Base-by-base conservation (phyloP, 2,797 vertebrate species). In the Apogon hyalosoma region DNA sequence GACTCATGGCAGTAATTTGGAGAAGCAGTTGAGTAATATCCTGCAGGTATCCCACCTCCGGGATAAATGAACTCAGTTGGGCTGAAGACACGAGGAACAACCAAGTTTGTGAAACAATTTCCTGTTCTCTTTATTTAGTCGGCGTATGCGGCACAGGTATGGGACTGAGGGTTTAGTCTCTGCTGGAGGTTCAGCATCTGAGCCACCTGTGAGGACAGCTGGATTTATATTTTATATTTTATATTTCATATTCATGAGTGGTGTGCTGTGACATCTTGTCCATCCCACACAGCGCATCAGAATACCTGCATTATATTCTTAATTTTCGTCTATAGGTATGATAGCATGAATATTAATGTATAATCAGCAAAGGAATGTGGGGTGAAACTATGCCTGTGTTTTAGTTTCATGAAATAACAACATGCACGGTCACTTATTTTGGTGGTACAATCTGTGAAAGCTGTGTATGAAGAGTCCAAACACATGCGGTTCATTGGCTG, bases 261-360 rank as follows among this genome's bases (percentile, higher is more conserved):
- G 39, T 63, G 43, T 55, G 54, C 61, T 14, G 53, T 67, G 77
- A 75, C 75, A 72, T 11, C 43, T 47, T 46, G 46, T 49, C 31
- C 48, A 18, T 60, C 40, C 9, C 70, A 81, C 69, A 62, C 24
- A 47, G 50, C 57, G 79, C 77, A 77, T 82, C 47, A 50, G 52
- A 79, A 84, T 70, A 57, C 48, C 48, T 68, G 19, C 4, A 81
- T 90, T 74, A 82, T 63, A 52, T 51, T 58, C 31, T 43, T 63
- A 63, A 82, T 72, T 45, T 69, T 65, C 67, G 39, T 24, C 59
- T 66, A 49, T 21, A 55, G 41, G 52, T 65, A 55, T 60, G 16
- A 51, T 5, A 28, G 16, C 41, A 56, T 73, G 68, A 70, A 82
- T 82, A 79, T 51, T 63, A 75, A 81, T 80, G 36, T 16, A 15